These are phyloP conservation scores for Aplodontia rufa DNA, from an alignment of 2,113 vertebrate genomes.

Conservation along the genomic window DNA sequence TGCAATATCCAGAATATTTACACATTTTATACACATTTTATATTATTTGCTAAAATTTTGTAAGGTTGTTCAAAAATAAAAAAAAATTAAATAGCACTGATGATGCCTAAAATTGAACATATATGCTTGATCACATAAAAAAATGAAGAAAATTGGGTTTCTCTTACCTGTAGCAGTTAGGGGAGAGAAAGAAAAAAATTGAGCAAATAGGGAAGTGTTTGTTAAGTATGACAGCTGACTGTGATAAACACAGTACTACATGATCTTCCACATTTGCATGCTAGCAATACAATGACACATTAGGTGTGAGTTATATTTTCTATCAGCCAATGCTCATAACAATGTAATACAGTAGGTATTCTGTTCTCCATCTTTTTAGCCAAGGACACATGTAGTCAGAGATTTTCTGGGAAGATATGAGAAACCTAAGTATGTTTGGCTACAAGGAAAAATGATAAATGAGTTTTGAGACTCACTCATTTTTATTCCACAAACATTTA, in stretches of 20 bases:
- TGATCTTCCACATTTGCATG: neutral
- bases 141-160: neutral
- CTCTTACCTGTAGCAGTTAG: neutral
- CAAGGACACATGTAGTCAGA: neutral
- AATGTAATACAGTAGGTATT: too few relatives aligned
- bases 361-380: neutral
- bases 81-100: neutral
- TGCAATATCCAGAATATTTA: too few relatives aligned
- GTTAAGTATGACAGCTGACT: neutral
- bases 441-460: neutral
- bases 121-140: neutral
- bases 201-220: neutral
- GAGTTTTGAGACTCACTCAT: neutral
- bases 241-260: neutral
- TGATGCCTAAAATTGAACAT: neutral
- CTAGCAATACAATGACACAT: neutral
- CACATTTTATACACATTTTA: too few relatives aligned
- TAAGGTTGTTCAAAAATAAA: too few relatives aligned
- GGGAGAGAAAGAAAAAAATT: neutral
- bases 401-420: neutral
- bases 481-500: neutral
- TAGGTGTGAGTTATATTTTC: neutral
- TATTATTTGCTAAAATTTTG: too few relatives aligned
- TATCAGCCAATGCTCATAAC: neutral
- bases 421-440: neutral